Percentiles rank a stretch among this genome's conserved stretches.
Evolutionary conservation across 2,888 invertebrate genomes (phyloP).

Genomic region (Metalampra italica): DNA sequence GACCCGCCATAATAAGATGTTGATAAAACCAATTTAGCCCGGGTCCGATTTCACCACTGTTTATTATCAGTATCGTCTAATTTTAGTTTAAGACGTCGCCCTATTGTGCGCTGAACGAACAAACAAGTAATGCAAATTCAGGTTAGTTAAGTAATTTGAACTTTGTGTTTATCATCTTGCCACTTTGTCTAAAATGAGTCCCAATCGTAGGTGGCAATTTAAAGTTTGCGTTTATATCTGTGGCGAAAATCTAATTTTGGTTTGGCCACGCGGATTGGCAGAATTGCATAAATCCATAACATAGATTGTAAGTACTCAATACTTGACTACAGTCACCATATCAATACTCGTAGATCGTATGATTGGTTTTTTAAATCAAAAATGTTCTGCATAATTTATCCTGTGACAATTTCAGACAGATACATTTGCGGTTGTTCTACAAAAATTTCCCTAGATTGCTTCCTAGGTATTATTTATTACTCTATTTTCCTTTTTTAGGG

Average conservation of each 20-base stretch:
- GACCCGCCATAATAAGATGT: conserved; percentile 27
- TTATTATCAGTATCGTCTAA: conserved; percentile 51
- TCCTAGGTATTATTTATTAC: no score
- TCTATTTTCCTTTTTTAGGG: no score
- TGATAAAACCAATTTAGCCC: conserved; percentile 51
- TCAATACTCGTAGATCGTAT: no score
- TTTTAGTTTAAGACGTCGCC: conserved; percentile 35
- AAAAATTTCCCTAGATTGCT: no score
- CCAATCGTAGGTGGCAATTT: conserved; percentile 10
- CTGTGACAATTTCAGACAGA: no score
- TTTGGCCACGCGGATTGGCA: not conserved
- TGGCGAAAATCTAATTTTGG: not conserved
- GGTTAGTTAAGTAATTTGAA: conserved; percentile 49
- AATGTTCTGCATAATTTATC: no score
- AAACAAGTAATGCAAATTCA: conserved; percentile 49
- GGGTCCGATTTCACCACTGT: conserved; percentile 46
- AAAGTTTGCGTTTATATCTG: conserved; percentile 4
- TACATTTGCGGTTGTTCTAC: no score
- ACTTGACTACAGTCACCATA: no score
- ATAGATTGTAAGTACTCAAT: not conserved
- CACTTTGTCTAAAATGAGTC: conserved; percentile 20
- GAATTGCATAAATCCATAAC: not conserved
- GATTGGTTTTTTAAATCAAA: no score
- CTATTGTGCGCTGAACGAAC: conserved; percentile 46
- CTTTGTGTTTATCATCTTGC: conserved; percentile 34